Evolutionary conservation across 2,113 vertebrate species (phyloP).

Genomic region (Leucopternis melanops): DNA sequence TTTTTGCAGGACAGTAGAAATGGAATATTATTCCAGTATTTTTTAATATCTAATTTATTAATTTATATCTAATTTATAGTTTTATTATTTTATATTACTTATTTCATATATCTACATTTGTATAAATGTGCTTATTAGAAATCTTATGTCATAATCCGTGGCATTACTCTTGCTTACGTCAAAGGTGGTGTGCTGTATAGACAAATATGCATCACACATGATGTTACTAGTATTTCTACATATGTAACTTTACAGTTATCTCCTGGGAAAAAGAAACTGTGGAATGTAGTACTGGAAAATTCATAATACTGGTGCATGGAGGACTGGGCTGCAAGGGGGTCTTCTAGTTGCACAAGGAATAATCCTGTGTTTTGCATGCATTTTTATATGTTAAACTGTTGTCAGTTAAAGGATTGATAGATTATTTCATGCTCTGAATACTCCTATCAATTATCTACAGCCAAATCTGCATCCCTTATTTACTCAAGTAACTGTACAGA

Average conservation of each 20-base stretch:
- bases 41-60: neutral
- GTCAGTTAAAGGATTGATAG: neutral
- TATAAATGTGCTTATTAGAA: neutral
- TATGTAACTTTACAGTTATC: neutral
- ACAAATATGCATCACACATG: neutral
- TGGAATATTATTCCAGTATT: neutral
- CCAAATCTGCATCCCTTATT: neutral
- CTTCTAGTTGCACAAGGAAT: neutral
- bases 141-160: accelerated
- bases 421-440: neutral
- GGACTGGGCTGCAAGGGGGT: neutral
- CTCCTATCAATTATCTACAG: neutral
- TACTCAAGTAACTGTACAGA: neutral
- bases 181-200: neutral
- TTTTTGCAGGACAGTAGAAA: neutral
- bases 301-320: neutral
- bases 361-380: neutral
- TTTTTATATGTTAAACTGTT: neutral
- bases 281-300: neutral
- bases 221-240: neutral
- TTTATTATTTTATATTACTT: neutral
- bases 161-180: neutral
- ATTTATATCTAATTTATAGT: neutral
- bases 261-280: neutral
- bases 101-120: neutral